These are phyloP conservation scores for Hylaea fasciaria DNA, from an alignment of 2,888 invertebrate genomes.

Conservation along the genomic window DNA sequence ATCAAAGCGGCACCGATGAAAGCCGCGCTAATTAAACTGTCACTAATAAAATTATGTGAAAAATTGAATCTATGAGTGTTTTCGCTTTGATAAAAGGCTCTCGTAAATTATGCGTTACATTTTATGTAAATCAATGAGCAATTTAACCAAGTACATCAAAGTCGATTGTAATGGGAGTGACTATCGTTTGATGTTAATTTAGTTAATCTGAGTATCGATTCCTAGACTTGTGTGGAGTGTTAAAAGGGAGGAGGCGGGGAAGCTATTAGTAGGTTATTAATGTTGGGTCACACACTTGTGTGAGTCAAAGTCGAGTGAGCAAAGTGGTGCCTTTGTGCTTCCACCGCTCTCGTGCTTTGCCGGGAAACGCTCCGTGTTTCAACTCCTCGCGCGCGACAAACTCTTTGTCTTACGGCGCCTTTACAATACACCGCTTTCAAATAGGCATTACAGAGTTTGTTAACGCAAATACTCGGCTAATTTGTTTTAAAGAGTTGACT, in stretches of 20 bases:
- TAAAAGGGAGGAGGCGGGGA: constrained; percentile 41
- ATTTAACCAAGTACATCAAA: constrained; percentile 14
- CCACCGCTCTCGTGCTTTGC: constrained; percentile 53
- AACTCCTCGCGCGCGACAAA: constrained; percentile 66
- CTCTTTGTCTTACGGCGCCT: constrained; percentile 74
- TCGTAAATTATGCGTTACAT: constrained; percentile 51
- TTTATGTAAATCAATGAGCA: constrained; percentile 38
- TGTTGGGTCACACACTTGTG: constrained; percentile 73
- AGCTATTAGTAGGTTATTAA: constrained; percentile 79
- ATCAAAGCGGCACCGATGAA: constrained; percentile 81
- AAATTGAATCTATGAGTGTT: constrained; percentile 75
- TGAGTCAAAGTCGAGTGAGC: constrained; percentile 76
- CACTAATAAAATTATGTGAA: constrained; percentile 83
- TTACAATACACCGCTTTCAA: constrained; percentile 56
- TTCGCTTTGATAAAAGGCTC: constrained; percentile 62
- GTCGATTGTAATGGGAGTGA: constrained; percentile 24
- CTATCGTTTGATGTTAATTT: constrained; percentile 30
- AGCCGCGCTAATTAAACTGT: constrained; percentile 84
- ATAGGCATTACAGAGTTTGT: constrained; percentile 46
- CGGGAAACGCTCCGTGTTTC: constrained; percentile 59
- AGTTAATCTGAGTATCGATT: constrained; percentile 30
- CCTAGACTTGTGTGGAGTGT: constrained; percentile 23
- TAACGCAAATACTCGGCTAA: constrained; percentile 45
- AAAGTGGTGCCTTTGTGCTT: constrained; percentile 79
- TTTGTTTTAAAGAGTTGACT: constrained; percentile 13